Evolutionary conservation across 2,113 vertebrate species (phyloP).

Genomic region (Cyphomyrus discorhynchus): DNA sequence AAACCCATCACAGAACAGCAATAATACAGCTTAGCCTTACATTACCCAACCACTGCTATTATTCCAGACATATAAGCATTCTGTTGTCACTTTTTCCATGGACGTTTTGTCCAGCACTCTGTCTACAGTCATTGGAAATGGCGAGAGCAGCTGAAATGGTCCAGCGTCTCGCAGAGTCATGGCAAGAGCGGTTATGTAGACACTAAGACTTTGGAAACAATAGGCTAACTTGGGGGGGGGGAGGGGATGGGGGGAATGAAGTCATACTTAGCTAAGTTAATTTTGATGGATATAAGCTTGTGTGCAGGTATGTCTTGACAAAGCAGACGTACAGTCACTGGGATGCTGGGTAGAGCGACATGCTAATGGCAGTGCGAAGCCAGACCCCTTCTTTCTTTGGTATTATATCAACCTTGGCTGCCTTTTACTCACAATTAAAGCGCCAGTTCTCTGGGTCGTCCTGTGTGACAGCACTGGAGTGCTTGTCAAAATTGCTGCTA

Average conservation of each 20-base stretch:
- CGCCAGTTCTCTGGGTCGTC: not conserved
- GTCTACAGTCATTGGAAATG: not conserved
- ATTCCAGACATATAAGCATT: not conserved
- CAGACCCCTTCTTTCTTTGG: not conserved
- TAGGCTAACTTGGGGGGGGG: not conserved
- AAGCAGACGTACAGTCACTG: not conserved
- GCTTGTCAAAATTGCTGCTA: not conserved
- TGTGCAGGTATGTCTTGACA: not conserved
- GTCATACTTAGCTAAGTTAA: not conserved
- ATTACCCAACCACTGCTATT: not conserved
- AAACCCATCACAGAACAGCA: not conserved
- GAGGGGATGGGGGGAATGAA: not conserved
- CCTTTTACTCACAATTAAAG: not conserved
- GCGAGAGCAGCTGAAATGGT: not conserved
- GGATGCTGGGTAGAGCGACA: not conserved
- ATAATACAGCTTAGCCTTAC: not conserved
- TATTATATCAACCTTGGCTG: not conserved
- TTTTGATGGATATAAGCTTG: not conserved
- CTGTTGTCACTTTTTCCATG: not conserved
- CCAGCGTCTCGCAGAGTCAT: not conserved
- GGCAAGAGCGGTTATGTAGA: not conserved
- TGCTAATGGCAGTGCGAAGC: not conserved
- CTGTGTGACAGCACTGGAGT: not conserved
- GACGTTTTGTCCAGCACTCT: not conserved
- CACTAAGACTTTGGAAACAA: not conserved